A percentile compares a stretch with the other conserved stretches of the same genome.
These are phyloP conservation scores for Pseudorasbora parva DNA, from an alignment of 2,113 vertebrate species.

Conservation along the genomic window DNA sequence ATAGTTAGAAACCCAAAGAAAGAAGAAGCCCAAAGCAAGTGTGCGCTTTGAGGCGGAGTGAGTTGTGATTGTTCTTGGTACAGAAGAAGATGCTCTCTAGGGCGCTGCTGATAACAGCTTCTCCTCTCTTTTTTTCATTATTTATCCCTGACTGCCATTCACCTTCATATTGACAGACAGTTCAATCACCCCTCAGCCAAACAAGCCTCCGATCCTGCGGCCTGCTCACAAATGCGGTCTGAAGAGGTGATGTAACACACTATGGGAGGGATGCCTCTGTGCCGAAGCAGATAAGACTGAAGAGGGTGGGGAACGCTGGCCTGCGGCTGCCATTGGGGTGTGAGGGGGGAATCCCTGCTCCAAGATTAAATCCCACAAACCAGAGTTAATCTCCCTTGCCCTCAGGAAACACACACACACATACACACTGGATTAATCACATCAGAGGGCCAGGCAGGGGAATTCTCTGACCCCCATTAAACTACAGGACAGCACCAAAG, in stretches of 20 bases:
- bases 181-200: slow-evolving; percentile 45
- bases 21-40: neutral
- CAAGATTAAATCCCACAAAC: slow-evolving; percentile 53
- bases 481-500: neutral
- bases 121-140: slow-evolving; percentile 23
- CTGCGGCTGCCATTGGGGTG: slow-evolving; percentile 23
- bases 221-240: slow-evolving; percentile 31
- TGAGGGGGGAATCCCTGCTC: slow-evolving; percentile 50
- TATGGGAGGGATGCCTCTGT: slow-evolving; percentile 67
- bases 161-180: slow-evolving; percentile 39
- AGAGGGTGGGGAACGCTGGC: slow-evolving; percentile 46
- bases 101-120: slow-evolving; percentile 37
- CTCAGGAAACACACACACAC: slow-evolving; percentile 29
- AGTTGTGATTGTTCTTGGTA: slow-evolving; percentile 28
- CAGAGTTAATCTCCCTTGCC: slow-evolving; percentile 49
- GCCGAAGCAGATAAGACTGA: slow-evolving; percentile 68
- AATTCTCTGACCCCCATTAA: slow-evolving; percentile 39
- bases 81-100: slow-evolving; percentile 22
- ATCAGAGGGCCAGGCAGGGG: slow-evolving; percentile 17
- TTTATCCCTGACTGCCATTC: slow-evolving; percentile 43
- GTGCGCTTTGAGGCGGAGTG: slow-evolving; percentile 6
- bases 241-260: slow-evolving; percentile 59
- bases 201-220: slow-evolving; percentile 24
- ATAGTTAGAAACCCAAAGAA: slow-evolving; percentile 6
- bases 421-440: slow-evolving; percentile 44